A percentile compares a stretch with the other conserved stretches of the same genome.
Conservation (phyloP, 2,113 vertebrate genomes). For the Dolichotis patagonum region DNA sequence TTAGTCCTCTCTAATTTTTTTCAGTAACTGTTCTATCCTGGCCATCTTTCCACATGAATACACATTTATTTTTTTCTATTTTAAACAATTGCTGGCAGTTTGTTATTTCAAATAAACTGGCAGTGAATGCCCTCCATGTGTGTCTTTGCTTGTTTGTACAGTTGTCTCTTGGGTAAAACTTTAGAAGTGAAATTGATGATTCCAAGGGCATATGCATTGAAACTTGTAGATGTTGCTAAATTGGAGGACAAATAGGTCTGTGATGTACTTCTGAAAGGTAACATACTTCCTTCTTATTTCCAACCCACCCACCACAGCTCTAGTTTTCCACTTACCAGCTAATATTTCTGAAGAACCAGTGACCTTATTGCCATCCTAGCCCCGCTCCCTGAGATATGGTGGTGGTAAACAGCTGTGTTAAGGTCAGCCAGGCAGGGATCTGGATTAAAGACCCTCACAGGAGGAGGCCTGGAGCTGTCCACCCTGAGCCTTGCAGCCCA, state of each 20-base stretch:
- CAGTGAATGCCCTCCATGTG: not conserved
- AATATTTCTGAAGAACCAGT: not conserved
- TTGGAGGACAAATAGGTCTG: not conserved
- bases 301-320: not conserved
- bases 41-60: not conserved
- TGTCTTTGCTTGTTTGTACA: not conserved
- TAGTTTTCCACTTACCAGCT: not conserved
- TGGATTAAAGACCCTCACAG: not conserved
- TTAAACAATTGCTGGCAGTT: not conserved
- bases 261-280: not conserved
- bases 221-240: not conserved
- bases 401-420: not conserved
- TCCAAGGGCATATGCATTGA: not conserved
- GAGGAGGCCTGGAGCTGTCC: not conserved
- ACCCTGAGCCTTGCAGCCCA: not conserved
- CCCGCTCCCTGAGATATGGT: not conserved
- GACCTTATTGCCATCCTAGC: not conserved
- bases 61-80: not conserved
- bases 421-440: not conserved
- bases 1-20: not conserved
- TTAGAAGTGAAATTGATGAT: not conserved
- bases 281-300: not conserved
- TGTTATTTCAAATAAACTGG: not conserved
- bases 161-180: not conserved
- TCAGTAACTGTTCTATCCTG: not conserved